Evolutionary conservation across 2,113 vertebrate species (phyloP), one percentile per base, ranked within the genome.

Genomic region (Carassius gibelio): DNA sequence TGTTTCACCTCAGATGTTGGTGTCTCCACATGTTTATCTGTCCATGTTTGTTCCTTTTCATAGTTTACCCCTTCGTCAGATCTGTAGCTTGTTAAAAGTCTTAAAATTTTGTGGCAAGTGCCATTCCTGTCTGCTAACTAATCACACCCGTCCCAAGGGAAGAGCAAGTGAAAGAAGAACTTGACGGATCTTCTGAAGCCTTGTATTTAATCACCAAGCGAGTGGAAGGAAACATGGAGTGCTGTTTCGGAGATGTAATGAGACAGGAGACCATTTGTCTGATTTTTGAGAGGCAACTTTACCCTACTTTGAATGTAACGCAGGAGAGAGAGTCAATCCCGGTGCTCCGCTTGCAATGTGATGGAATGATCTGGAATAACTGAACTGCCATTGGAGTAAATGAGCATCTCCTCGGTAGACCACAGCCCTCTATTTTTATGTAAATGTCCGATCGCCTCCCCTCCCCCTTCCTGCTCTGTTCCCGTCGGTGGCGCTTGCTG

Each of bases 31-130:
- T 68, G 15, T 68, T 36, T 68, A 68, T 36, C 14, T 15, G 6
- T 68, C 15, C 14, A 68, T 69, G 15, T 68, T 19, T 69, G 15
- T 69, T 69, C 30, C 30, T 7, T 75, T 5, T 45, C 42, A 45
- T 45, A 45, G 42, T 45, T 45, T 45, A 45, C 42, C 89, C 86
- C 88, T 90, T 93, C 92, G 93, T 94, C 42, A 42, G 8, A 42
- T 42, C 42, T 42, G 90, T 77, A 85, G 90, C 88, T 91, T 93
- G 90, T 91, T 92, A 48, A 93, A 93, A 94, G 91, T 92, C 92
- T 93, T 93, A 85, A 92, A 91, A 93, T 94, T 94, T 94, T 92
- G 91, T 90, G 92, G 90, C 83, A 92, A 91, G 90, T 92, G 92
- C 91, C 92, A 91, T 94, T 94, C 92, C 90, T 91, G 90, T 90